Percentiles rank a stretch among this genome's conserved stretches.
Conservation (phyloP, 64 coral and sea anemone genomes). For the Pocillopora damicornis region DNA sequence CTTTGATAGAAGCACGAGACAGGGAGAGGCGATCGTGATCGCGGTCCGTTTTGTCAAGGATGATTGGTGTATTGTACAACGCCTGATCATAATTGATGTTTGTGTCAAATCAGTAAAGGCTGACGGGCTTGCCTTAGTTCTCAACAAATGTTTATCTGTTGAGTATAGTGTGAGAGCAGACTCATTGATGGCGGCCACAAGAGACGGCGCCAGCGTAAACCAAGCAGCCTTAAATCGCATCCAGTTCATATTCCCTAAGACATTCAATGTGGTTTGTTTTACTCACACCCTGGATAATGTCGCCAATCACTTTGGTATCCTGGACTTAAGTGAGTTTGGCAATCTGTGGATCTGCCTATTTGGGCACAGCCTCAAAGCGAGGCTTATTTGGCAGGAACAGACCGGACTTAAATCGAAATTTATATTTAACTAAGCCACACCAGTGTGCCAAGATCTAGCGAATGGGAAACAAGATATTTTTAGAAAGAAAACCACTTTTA, state of each 20-base stretch:
- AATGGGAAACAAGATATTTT: too few relatives aligned
- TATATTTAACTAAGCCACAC: too few relatives aligned
- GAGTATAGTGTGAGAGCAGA: not conserved
- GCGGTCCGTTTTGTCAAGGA: constrained; percentile 43
- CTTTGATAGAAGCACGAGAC: constrained; percentile 53
- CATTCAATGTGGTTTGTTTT: not conserved
- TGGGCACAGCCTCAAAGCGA: too few relatives aligned
- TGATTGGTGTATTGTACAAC: constrained; percentile 54
- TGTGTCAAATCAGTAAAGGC: constrained; percentile 45
- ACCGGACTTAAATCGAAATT: too few relatives aligned
- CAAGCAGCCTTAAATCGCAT: constrained; percentile 10
- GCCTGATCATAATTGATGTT: constrained; percentile 54
- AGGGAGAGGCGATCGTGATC: constrained; percentile 31
- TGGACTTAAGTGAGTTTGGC: too few relatives aligned
- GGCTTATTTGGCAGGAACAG: too few relatives aligned
- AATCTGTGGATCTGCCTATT: too few relatives aligned
- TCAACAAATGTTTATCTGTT: constrained; percentile 1
- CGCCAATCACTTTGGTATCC: too few relatives aligned
- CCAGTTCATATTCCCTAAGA: too few relatives aligned
- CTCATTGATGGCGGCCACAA: not conserved
- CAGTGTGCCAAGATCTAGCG: too few relatives aligned
- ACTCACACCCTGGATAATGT: too few relatives aligned
- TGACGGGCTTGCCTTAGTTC: constrained; percentile 44
- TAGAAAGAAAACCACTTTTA: too few relatives aligned
- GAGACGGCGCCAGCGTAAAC: constrained; percentile 38